These are phyloP conservation scores for Paratrypauchen microcephalus DNA, from an alignment of 2,797 vertebrate genomes.

Conservation along the genomic window DNA sequence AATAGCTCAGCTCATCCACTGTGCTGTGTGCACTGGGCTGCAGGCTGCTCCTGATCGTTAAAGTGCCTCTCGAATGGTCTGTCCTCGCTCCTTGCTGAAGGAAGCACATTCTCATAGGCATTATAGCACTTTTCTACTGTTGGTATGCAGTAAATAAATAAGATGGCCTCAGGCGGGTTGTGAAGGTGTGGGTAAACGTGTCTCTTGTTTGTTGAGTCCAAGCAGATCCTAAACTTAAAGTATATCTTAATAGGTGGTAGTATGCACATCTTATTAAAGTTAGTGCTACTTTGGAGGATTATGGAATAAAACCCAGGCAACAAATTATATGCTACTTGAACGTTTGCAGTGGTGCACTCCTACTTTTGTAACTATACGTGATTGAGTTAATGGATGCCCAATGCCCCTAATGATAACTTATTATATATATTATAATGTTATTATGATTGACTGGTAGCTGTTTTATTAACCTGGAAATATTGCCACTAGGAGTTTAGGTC, in stretches of 20 bases:
- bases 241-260: constrained; percentile 3
- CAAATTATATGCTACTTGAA: too few relatives aligned
- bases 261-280: constrained; percentile 4
- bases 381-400: too few relatives aligned
- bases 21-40: constrained; percentile 35
- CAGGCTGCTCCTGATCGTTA: constrained; percentile 21
- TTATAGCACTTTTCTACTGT: constrained; percentile 25
- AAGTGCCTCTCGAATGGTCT: constrained; percentile 16
- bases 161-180: constrained; percentile 21
- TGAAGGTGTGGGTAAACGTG: neutral
- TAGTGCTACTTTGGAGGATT: constrained; percentile 22
- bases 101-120: constrained; percentile 44
- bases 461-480: neutral
- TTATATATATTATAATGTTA: neutral
- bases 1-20: constrained; percentile 6
- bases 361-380: too few relatives aligned
- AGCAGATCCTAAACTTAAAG: constrained; percentile 8
- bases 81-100: constrained; percentile 40
- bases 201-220: constrained; percentile 2
- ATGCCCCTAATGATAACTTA: too few relatives aligned
- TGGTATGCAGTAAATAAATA: constrained; percentile 43
- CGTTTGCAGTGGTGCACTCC: too few relatives aligned
- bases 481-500: neutral
- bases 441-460: neutral
- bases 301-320: neutral